Evolutionary conservation across 1,140 invertebrate species (phyloP), one percentile per base, ranked within the genome.

Genomic region (Eupeodes corollae): DNA sequence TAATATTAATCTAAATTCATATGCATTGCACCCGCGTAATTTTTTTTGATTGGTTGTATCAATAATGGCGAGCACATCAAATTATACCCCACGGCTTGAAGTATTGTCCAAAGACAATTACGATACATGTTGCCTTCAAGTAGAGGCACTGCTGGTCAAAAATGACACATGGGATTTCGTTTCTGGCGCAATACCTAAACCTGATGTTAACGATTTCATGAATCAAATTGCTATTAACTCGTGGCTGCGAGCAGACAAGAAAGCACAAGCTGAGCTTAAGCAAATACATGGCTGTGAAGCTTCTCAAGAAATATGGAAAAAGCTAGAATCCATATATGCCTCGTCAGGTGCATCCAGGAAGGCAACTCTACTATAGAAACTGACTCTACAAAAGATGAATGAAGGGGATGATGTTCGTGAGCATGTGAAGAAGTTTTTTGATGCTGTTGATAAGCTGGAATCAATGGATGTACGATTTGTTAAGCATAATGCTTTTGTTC

Each of bases 61-160:
- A 16, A 14, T 14, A 9, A 40, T 40, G 16, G 14, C 6, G 6
- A 8, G 6, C n/a, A n/a, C n/a, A 14, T 14, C 8, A 14, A 40
- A 12, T 16, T 6, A 12, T 26, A 26, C 12, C 9, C 16, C 40
- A 13, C 35, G 40, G 32, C 16, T 47, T 5, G n/a, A n/a, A n/a
- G n/a, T n/a, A n/a, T 31, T 47, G 9, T 39, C 45, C 12, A 47
- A 47, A 16, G 39, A 47, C 3, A 47, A 47, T 40, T 47, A 50
- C 38, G 56, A 56, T 30, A 57, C 56, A 6, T 59, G 55, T 53
- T 49, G 32, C 2, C 56, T 59, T 10, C 56, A 57, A 37, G 45
- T 53, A 0, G 48, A 57, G 37, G 52, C 57, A 1, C 30, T 57
- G 11, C 42, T 59, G 5, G 47, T 54, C 2, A 57, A 55, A 44